A percentile compares a stretch with the other conserved stretches of the same genome.
Conservation (phyloP, 2,113 vertebrate genomes). For the Albula goreensis region DNA sequence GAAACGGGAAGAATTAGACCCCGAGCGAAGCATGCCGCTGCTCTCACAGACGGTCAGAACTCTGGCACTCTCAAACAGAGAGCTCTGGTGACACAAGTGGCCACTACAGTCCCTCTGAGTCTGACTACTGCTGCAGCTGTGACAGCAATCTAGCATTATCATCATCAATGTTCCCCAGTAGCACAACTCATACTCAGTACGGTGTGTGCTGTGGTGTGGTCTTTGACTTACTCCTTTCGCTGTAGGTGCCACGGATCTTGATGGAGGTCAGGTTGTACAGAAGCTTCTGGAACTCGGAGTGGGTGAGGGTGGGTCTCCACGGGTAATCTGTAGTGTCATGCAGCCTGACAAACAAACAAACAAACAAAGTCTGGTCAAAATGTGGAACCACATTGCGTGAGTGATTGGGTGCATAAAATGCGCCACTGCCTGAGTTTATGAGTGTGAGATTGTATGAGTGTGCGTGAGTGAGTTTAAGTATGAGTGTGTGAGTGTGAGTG, state of each 20-base stretch:
- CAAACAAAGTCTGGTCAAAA: neutral
- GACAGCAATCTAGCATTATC: neutral
- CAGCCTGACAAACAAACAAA: constrained; percentile 76
- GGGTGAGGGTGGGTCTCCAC: constrained; percentile 82
- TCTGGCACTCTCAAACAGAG: neutral
- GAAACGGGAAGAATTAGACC: neutral
- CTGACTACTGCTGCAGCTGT: neutral
- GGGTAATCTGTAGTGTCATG: constrained; percentile 88
- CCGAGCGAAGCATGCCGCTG: neutral
- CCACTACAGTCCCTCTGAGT: neutral
- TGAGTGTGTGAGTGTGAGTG: too few species aligned
- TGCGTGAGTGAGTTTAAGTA: too few species aligned
- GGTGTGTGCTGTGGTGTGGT: neutral
- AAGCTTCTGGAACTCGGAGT: constrained; percentile 92
- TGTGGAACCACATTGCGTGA: neutral
- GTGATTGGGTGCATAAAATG: neutral
- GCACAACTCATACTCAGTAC: neutral
- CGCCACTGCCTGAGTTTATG: too few species aligned
- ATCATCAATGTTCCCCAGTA: neutral
- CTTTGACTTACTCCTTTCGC: constrained; percentile 80
- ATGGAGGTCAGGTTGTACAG: constrained; percentile 90
- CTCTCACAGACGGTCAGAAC: neutral
- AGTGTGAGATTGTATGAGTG: too few species aligned
- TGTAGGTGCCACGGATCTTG: constrained; percentile 94
- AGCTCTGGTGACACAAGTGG: neutral